A percentile compares a stretch with the other conserved stretches of the same genome.
Evolutionary conservation across 2,888 invertebrate genomes (phyloP).

Genomic region (Drosophila paracracens): DNA sequence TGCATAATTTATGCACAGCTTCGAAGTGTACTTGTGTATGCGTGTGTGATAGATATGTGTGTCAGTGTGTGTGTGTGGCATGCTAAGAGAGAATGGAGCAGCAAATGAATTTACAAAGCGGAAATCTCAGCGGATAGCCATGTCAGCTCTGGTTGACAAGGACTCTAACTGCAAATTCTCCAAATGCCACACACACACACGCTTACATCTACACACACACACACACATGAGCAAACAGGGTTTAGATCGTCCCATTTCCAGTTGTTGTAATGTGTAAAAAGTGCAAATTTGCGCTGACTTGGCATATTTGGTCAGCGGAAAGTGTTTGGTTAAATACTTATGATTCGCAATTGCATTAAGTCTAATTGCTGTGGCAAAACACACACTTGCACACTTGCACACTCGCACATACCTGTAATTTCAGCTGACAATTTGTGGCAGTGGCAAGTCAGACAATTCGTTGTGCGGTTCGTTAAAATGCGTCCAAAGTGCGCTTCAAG

Average conservation of each 20-base stretch:
- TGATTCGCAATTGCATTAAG: constrained; percentile 54
- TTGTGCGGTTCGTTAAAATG: constrained; percentile 42
- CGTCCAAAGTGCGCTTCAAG: constrained; percentile 15
- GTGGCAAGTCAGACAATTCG: constrained; percentile 17
- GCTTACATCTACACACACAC: constrained; percentile 25
- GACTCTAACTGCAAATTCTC: constrained; percentile 40
- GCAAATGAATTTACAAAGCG: constrained; percentile 66
- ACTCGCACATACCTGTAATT: constrained; percentile 15
- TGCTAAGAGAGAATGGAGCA: constrained; percentile 50
- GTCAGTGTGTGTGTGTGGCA: constrained; percentile 38
- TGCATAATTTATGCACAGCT: constrained; percentile 76
- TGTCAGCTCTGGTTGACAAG: constrained; percentile 62
- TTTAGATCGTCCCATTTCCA: constrained; percentile 20
- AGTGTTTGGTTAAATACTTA: constrained; percentile 42
- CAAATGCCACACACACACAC: constrained; percentile 33
- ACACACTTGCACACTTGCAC: neutral
- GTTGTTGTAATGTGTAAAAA: constrained; percentile 30
- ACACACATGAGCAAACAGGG: constrained; percentile 17
- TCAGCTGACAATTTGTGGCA: constrained; percentile 29
- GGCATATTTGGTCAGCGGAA: constrained; percentile 38
- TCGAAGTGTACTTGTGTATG: constrained; percentile 19
- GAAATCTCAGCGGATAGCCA: constrained; percentile 65
- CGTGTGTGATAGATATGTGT: constrained; percentile 16
- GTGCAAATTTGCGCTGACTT: constrained; percentile 49
- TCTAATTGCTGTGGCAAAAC: constrained; percentile 56